These are phyloP conservation scores for Caenorhabditis sp. DNA, from an alignment of 2,888 invertebrate species.

Conservation along the genomic window DNA sequence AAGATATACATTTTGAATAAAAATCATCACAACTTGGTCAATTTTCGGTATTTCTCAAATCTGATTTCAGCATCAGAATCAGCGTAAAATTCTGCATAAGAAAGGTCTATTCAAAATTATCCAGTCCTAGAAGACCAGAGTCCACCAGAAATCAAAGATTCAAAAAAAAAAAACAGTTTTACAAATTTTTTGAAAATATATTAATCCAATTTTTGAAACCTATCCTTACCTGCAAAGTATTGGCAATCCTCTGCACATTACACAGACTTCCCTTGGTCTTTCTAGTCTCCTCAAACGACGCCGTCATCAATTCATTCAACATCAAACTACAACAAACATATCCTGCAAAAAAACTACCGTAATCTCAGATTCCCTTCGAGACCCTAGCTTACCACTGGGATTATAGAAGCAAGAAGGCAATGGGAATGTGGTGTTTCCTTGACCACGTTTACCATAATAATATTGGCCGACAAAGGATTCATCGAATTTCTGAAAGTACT, in stretches of 20 bases:
- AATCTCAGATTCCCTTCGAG: no score
- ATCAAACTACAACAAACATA: constrained; percentile 60
- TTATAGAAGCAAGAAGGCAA: constrained; percentile 63
- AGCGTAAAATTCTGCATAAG: no score
- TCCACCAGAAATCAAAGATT: no score
- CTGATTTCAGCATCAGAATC: no score
- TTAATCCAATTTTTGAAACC: not conserved
- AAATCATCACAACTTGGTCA: no score
- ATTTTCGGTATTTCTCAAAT: no score
- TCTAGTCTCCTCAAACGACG: constrained; percentile 43
- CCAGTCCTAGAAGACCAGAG: no score
- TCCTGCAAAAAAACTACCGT: constrained; percentile 20
- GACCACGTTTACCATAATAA: constrained; percentile 42
- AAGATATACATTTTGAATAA: no score
- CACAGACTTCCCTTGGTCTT: constrained; percentile 47
- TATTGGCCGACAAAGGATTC: constrained; percentile 45
- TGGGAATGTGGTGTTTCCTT: constrained; percentile 49
- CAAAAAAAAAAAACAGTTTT: no score
- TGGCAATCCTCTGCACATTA: constrained; percentile 52
- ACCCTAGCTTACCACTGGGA: constrained; percentile 51
- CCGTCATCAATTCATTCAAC: constrained; percentile 58
- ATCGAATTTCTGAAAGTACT: constrained; percentile 26
- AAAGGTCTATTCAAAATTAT: no score
- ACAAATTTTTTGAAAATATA: no score
- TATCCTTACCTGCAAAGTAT: constrained; percentile 32